Conservation (phyloP, 2,113 vertebrate genomes). For the Ammospiza nelsoni region DNA sequence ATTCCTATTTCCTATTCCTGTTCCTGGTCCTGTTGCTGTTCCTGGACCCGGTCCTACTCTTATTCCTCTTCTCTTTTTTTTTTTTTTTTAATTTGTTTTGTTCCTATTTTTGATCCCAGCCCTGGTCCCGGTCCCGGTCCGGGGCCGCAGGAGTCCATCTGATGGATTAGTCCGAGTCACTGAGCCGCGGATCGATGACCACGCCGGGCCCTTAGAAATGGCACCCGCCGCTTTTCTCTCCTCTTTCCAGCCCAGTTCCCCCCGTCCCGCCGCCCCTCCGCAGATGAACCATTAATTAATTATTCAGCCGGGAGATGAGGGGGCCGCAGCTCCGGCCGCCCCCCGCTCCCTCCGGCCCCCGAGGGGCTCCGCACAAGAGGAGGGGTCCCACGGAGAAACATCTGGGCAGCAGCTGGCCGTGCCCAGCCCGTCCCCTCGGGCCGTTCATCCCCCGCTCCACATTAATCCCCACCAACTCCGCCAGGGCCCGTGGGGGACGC, state of each 20-base stretch:
- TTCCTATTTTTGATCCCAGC: neutral
- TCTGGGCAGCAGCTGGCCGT: conserved; percentile 41
- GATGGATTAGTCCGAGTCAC: conserved; percentile 12
- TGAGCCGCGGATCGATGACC: conserved; percentile 60
- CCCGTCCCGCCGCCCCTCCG: neutral
- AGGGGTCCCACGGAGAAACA: neutral
- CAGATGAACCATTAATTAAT: conserved; percentile 51
- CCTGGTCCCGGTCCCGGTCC: neutral
- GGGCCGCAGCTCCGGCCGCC: neutral
- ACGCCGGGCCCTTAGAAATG: conserved; percentile 1
- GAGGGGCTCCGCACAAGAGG: neutral
- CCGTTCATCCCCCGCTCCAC: neutral
- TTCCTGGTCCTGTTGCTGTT: too few relatives aligned
- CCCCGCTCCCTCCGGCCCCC: neutral
- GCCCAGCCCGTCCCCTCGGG: neutral
- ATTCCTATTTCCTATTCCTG: neutral
- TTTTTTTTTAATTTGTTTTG: neutral
- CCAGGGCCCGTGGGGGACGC: neutral
- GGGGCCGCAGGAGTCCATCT: neutral
- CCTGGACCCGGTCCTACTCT: neutral
- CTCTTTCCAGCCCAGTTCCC: conserved; percentile 40
- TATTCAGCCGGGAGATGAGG: conserved; percentile 69
- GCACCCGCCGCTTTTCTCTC: conserved; percentile 10
- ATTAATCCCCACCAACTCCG: neutral
- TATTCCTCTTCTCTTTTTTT: neutral